Base-by-base conservation (phyloP, 64 coral and sea anemone genomes). In the Stylophora pistillata region DNA sequence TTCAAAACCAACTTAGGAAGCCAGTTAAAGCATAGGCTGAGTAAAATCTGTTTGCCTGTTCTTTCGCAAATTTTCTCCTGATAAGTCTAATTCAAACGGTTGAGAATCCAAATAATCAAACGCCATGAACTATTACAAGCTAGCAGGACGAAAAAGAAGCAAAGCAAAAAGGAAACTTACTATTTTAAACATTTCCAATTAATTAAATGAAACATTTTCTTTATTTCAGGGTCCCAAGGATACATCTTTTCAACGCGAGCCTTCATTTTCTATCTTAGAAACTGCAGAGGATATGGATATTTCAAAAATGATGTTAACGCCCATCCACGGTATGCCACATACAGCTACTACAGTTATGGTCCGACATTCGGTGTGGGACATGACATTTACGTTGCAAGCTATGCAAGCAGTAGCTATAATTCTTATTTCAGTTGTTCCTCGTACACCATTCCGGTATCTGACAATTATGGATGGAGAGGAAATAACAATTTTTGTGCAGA, bases 351-450 rank as follows among this genome's bases (percentile, higher is more conserved):
- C 23, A 10, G 0, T 47, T 81, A 89, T 37, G 77, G 77, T 33
- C 88, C 88, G 13, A 81, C 76, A 16, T 89, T 89, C 27, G 88
- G 88, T 37, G 53, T 18, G 0, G 75, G 88, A 5, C 77, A 89
- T 56, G 88, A 82, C 14, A 68, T 82, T 6, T 31, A 73, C 53
- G 6, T 89, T 10, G 15, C 74, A 15, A 31, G 55, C 65, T 34
- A 55, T 9, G 63, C 88, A 5, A 63, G 62, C 25, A 32, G 9
- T 29, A 55, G 30, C 13, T 41, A 13, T 17, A 41, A 64, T 31
- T 72, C 30, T 81, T 70, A 66, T 34, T 57, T 57, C 13, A 14
- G 1, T 12, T 74, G 56, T 26, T 0, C 17, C 10, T 71, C 88
- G 30, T 89, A 89, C 77, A 78, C 41, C 0, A 37, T 37, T 53